Evolutionary conservation across 2,888 invertebrate genomes (phyloP).

Genomic region (Lasioglossum lativentre): DNA sequence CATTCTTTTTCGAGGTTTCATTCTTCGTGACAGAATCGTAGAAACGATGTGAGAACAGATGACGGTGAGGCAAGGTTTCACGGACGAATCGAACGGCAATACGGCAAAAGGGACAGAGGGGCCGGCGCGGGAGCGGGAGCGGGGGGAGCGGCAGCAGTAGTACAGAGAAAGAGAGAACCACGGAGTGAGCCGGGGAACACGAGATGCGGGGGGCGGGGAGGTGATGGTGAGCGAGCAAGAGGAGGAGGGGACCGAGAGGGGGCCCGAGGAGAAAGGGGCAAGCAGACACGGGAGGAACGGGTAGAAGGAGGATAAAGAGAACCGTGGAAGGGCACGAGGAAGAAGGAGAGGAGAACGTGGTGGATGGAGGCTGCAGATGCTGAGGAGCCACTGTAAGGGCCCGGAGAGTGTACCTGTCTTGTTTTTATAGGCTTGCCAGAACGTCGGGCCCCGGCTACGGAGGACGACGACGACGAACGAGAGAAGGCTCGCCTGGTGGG

Average conservation of each 20-base stretch:
- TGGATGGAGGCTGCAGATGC: constrained; percentile 80
- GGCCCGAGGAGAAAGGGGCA: constrained; percentile 3
- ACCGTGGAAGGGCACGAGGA: constrained; percentile 58
- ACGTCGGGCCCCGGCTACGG: constrained; percentile 79
- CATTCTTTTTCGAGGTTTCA: constrained; percentile 71
- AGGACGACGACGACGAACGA: constrained; percentile 64
- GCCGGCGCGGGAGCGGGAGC: constrained; percentile 11
- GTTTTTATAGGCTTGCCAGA: constrained; percentile 84
- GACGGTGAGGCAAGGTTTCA: constrained; percentile 71
- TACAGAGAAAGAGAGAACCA: constrained; percentile 1
- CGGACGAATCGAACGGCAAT: constrained; percentile 71
- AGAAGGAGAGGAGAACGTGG: constrained; percentile 73
- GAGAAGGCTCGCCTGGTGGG: constrained; percentile 66
- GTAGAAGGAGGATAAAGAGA: constrained; percentile 44
- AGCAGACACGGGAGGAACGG: constrained; percentile 17
- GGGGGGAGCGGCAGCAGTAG: not conserved
- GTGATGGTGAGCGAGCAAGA: constrained; percentile 22
- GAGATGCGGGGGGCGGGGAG: constrained; percentile 7
- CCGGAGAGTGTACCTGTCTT: constrained; percentile 84
- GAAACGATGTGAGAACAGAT: constrained; percentile 74
- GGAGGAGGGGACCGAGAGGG: constrained; percentile 16
- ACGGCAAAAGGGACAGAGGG: constrained; percentile 42
- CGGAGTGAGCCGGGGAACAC: constrained; percentile 18
- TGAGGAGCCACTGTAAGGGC: constrained; percentile 84
- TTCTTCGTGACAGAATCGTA: constrained; percentile 73